Conservation (phyloP, 2,888 invertebrate genomes). For the Pyrochroa serraticornis region DNA sequence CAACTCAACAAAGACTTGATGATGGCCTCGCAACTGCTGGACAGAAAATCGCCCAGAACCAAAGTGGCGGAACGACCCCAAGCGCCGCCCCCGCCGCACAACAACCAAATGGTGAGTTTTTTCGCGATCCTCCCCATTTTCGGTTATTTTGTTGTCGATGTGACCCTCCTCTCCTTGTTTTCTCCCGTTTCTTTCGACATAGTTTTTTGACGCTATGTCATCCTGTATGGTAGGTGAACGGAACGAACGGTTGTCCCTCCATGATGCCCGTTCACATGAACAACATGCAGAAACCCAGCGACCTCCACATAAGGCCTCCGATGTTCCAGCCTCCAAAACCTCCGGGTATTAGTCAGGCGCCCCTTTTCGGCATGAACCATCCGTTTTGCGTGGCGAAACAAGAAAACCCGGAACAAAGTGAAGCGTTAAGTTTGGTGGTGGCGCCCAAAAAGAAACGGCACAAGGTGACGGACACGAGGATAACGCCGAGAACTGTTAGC, state of each 20-base stretch:
- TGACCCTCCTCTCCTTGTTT: conserved; percentile 6
- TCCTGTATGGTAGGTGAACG: conserved; percentile 34
- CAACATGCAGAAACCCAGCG: conserved; percentile 53
- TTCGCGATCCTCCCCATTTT: too few species aligned
- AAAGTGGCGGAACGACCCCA: conserved; percentile 70
- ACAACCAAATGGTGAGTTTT: conserved; percentile 57
- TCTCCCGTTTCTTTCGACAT: not conserved
- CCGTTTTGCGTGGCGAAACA: conserved; percentile 68
- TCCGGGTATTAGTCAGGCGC: conserved; percentile 65
- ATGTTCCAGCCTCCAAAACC: conserved; percentile 88
- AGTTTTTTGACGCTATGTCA: not conserved
- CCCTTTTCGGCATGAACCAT: conserved; percentile 65
- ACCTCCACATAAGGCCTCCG: conserved; percentile 72
- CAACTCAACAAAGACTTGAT: conserved; percentile 84
- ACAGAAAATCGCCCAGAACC: conserved; percentile 82
- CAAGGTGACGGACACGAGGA: conserved; percentile 94
- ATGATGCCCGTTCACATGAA: conserved; percentile 60
- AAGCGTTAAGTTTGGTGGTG: conserved; percentile 92
- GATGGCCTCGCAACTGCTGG: conserved; percentile 80
- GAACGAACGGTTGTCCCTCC: conserved; percentile 60
- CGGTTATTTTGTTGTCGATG: not conserved
- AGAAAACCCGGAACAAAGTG: conserved; percentile 84
- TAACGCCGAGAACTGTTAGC: conserved; percentile 89
- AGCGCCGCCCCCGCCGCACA: conserved; percentile 57
- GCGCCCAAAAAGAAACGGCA: conserved; percentile 96